Evolutionary conservation across 2,888 invertebrate genomes (phyloP), one percentile per base, ranked within the genome.

Genomic region (Electrophaes corylata): DNA sequence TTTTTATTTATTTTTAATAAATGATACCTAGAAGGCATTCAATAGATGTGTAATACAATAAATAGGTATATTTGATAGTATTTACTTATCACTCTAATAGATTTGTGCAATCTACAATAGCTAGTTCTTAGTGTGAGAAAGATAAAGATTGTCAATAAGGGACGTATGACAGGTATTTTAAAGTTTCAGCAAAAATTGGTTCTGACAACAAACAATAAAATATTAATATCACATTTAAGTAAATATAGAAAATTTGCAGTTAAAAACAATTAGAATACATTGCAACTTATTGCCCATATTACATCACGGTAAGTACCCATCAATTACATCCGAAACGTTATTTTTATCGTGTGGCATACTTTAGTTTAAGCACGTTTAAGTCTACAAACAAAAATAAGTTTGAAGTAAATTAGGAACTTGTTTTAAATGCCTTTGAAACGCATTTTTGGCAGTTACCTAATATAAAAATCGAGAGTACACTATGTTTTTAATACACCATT

Each of bases 61-160:
- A 53, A 66, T 56, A 66, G 16, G 37, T 67, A 69, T 67, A 67
- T 66, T 67, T 70, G 53, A 59, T 59, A 63, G 57, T 40, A 56
- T 47, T 54, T 61, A 59, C 50, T 55, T 53, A 60, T 44, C 60
- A 53, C 45, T 26, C 57, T 66, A 76, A 65, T 76, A 73, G 72
- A 71, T 72, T 69, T 71, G 80, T 80, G 80, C 79, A 80, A 71
- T 75, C 73, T 79, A 81, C 72, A 12, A 72, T 75, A 73, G 67
- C 78, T 79, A 80, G 72, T 70, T 67, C 16, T 71, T 71, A 73
- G 72, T 73, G 79, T 73, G 72, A 73, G 69, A 72, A 53, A 72
- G 71, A 60, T 62, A 69, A 70, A 73, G 71, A 62, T 60, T 57
- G 46, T 57, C 60, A 53, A 62, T 60, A 62, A 62, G 54, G 62